Evolutionary conservation across 1,140 invertebrate genomes (phyloP).

Genomic region (Drosophila lacertosa): DNA sequence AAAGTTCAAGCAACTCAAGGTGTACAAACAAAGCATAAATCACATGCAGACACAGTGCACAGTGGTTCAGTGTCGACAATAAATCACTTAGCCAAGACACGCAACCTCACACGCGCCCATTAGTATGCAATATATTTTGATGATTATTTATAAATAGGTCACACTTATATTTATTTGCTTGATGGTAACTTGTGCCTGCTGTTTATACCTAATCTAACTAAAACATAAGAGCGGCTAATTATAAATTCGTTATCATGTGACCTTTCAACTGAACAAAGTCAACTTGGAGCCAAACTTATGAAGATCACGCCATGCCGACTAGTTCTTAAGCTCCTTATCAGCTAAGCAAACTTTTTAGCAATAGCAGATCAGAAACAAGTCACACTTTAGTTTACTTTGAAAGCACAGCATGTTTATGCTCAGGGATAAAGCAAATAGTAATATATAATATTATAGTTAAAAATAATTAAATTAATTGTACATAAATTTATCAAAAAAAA

Average conservation of each 20-base stretch:
- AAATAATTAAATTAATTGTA: no score
- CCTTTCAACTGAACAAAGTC: no score
- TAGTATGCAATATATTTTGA: slow-evolving; percentile 21
- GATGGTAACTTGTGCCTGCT: not conserved
- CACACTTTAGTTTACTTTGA: no score
- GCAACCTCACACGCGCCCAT: not conserved
- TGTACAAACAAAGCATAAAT: not conserved
- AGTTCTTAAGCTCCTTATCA: not conserved
- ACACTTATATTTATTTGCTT: not conserved
- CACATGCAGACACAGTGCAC: not conserved
- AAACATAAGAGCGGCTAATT: no score
- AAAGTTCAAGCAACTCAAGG: slow-evolving; percentile 13
- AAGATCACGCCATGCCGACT: not conserved
- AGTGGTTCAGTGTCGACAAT: not conserved
- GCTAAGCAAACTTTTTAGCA: not conserved
- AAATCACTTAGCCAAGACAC: not conserved
- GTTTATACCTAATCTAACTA: not conserved
- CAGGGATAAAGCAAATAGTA: no score
- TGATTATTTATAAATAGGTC: no score
- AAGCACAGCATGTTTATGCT: no score
- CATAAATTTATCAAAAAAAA: no score
- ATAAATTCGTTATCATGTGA: no score
- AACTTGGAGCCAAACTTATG: not conserved
- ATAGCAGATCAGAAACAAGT: not conserved
- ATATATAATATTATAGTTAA: no score